A percentile compares a stretch with the other conserved stretches of the same genome.
phyloP scores from a whole-genome alignment of 2,797 vertebrate genomes.

The Orientallactaga sibirica region DNA sequence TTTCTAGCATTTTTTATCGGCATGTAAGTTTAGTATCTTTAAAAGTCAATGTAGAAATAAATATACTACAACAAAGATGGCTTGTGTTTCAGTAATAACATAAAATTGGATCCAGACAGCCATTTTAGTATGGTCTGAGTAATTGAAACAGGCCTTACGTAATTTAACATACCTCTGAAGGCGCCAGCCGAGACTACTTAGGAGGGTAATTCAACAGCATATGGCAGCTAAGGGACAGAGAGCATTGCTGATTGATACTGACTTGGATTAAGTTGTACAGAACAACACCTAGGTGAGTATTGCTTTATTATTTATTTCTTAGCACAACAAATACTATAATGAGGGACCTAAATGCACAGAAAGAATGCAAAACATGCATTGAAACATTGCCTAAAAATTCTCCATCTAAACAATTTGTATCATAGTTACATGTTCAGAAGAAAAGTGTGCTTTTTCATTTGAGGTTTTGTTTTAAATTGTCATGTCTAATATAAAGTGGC shows the following conservation, averaged over 20 bases:
- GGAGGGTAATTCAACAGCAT: conserved; percentile 2
- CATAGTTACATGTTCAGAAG: neutral
- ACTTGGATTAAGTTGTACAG: conserved; percentile 43
- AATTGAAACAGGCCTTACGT: conserved; percentile 38
- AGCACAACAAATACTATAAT: neutral
- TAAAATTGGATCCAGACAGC: conserved; percentile 30
- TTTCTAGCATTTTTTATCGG: neutral
- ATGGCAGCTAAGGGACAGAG: neutral
- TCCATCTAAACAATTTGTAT: neutral
- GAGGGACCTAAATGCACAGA: neutral
- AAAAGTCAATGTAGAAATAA: neutral
- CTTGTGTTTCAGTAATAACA: conserved; percentile 62
- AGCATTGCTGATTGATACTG: neutral
- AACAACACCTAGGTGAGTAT: neutral
- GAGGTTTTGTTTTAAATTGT: conserved; percentile 11
- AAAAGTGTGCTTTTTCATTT: neutral
- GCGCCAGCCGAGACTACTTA: conserved; percentile 59
- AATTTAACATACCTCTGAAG: conserved; percentile 68
- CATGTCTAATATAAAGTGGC: neutral
- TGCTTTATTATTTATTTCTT: neutral
- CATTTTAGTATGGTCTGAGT: conserved; percentile 46
- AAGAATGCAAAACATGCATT: neutral
- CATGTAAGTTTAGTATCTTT: neutral
- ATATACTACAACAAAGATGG: conserved; percentile 13
- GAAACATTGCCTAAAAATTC: neutral